Conservation (phyloP, 2,888 invertebrate species). For the Sinodicranocentrus sp. region DNA sequence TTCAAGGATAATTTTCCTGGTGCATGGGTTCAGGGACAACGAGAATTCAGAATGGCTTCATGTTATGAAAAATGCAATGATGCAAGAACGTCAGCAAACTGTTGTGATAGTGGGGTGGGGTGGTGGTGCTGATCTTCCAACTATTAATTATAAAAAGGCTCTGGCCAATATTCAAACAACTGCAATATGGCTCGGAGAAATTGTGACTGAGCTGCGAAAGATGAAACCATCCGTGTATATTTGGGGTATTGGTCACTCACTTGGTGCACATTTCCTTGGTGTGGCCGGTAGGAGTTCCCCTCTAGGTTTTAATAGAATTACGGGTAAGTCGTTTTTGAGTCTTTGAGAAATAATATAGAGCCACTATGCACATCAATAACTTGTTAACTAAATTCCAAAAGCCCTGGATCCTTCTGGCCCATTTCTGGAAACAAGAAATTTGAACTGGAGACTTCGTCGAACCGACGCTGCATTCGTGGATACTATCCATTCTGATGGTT, state of each 20-base stretch:
- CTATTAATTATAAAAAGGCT: conserved; percentile 67
- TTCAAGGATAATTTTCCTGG: conserved; percentile 52
- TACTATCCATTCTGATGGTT: conserved; percentile 72
- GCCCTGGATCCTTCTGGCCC: no score
- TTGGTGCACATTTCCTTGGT: conserved; percentile 71
- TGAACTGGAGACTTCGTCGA: conserved; percentile 56
- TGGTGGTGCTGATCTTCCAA: conserved; percentile 64
- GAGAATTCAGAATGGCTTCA: conserved; percentile 62
- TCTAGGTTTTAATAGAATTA: conserved; percentile 63
- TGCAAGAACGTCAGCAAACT: conserved; percentile 65
- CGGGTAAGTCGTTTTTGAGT: no score
- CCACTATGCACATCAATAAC: no score
- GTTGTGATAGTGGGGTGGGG: conserved; percentile 70
- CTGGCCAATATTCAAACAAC: conserved; percentile 71
- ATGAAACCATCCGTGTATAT: conserved; percentile 27
- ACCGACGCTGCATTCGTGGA: conserved; percentile 70
- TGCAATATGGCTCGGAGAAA: conserved; percentile 61
- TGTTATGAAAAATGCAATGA: conserved; percentile 15
- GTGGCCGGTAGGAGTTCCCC: conserved; percentile 61
- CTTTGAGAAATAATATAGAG: no score
- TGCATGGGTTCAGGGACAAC: conserved; percentile 71
- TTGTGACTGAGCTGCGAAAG: not conserved
- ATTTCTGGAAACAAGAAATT: conserved; percentile 66
- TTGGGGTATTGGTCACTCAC: conserved; percentile 69
- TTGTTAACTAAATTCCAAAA: no score